Evolutionary conservation across 2,797 vertebrate species (phyloP), one percentile per base, ranked within the genome.

Genomic region (Phrynocephalus guinanensis): DNA sequence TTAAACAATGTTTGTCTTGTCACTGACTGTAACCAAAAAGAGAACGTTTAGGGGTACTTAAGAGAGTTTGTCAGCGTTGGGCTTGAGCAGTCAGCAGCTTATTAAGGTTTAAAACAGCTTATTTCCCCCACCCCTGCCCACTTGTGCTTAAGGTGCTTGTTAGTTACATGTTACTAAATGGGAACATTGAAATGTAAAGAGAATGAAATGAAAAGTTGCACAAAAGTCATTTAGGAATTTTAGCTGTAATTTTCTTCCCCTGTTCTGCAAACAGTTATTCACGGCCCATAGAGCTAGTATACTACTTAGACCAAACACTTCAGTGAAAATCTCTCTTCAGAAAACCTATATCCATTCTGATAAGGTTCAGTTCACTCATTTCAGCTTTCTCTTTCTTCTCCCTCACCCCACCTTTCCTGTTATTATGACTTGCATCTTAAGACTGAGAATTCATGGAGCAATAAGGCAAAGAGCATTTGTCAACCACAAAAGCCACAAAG

Each of bases 361-460:
- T 95, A 96, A 96, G 95, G 96, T 96, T 97, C 95, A 95, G 91
- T 94, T 97, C 92, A 93, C 96, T 97, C 96, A 97, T 96, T 97
- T 96, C 94, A 90, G 85, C 85, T 93, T 95, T 92, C 88, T 96
- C 86, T 89, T 88, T 87, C 15, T 70, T 30, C 5, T 50, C 24
- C 38, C 87, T 85, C 89, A 75, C n/a, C 71, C 44, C 3, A 0
- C 38, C 56, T 13, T 18, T 33, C 22, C 63, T 76, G 22, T 93
- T 91, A 87, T 93, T 89, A 66, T 93, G 85, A 93, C 86, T 93
- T 92, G 86, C 89, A 96, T 96, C 71, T 96, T 94, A 97, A 99
- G 99, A 98, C 95, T 94, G 99, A 99, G 97, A 98, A 97, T 97
- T 97, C 98, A 96, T 99, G 98, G 98, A 98, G 97, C 96, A 97